Evolutionary conservation across 2,888 invertebrate species (phyloP), one percentile per base, ranked within the genome.

Genomic region (Cephus pygmeus): DNA sequence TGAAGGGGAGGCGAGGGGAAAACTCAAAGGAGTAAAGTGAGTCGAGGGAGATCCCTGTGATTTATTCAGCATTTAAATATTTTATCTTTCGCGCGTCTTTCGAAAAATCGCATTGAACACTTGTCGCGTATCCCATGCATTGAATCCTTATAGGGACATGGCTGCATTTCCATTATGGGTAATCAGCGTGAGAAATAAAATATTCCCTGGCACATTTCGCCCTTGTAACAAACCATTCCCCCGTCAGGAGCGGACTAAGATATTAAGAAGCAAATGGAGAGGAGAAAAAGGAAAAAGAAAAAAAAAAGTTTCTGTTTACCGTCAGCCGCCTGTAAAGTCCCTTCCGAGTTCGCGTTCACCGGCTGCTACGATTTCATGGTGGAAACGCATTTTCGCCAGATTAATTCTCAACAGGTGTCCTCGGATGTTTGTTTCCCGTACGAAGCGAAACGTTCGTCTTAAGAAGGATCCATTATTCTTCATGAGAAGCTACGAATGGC

Each of bases 51-150:
- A 77, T 79, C 78, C 78, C 77, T 34, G 79, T 83, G 84, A 85
- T 86, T 85, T 86, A 86, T 85, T 85, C 84, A 77, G 73, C 74
- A 79, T 77, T 81, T 82, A 79, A 84, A 85, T 84, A 79, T 84
- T 85, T 84, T 79, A 82, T 85, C 80, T 73, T 78, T 73, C 76
- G 71, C 75, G 77, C 75, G 73, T 73, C 81, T 85, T 85, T 83
- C 81, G 80, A 80, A 78, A 80, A 83, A 85, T 83, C 80, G 82
- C 77, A 84, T 81, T 77, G 77, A 82, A 78, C 80, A 81, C 82
- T 85, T 82, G 71, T 77, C 69, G 34, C 73, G 81, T 79, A 82
- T 76, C 34, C 40, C n/a, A 12, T 76, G 69, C 73, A 33, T n/a
- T 34, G 69, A 36, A 75, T 69, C 69, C 34, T 69, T 69, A 75